Evolutionary conservation across 2,888 invertebrate species (phyloP).

Genomic region (Amiota mariae): DNA sequence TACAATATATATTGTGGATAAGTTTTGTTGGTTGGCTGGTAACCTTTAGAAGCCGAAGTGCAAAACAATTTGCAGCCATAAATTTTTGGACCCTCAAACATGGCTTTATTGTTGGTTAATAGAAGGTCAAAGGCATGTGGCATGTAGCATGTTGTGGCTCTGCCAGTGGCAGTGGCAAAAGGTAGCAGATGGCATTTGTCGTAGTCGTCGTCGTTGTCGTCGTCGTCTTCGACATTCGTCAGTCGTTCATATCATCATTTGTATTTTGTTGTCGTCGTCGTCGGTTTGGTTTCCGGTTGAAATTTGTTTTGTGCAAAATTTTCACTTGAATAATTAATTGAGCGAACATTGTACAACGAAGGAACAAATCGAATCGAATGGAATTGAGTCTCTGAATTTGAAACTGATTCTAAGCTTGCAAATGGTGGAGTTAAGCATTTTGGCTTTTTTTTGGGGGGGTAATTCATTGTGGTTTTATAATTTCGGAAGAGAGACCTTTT

Average conservation of each 20-base stretch:
- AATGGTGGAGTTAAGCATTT: too few species aligned
- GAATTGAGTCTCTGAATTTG: too few species aligned
- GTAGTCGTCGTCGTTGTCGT: too few species aligned
- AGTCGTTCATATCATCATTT: too few species aligned
- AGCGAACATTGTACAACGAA: slow-evolving; percentile 39
- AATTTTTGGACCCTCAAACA: slow-evolving; percentile 48
- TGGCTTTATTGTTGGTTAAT: slow-evolving; percentile 17
- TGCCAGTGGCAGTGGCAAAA: too few species aligned
- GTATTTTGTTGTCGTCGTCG: slow-evolving; percentile 2
- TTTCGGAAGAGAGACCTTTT: neutral
- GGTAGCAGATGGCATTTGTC: too few species aligned
- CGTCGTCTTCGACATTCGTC: neutral
- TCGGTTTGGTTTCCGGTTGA: slow-evolving; percentile 20
- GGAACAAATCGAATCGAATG: too few species aligned
- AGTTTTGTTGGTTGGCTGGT: slow-evolving; percentile 30
- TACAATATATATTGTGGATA: too few species aligned
- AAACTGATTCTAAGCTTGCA: too few species aligned
- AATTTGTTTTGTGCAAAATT: slow-evolving; percentile 63
- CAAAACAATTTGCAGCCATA: slow-evolving; percentile 70
- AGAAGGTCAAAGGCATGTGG: slow-evolving; percentile 13
- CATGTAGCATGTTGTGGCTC: neutral
- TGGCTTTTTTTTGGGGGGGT: too few species aligned
- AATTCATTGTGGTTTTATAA: slow-evolving; percentile 11
- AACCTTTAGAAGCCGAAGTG: slow-evolving; percentile 59
- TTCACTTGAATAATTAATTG: slow-evolving; percentile 69